Percentiles rank a stretch among this genome's conserved stretches.
phyloP scores from a whole-genome alignment of 2,113 vertebrate species.

The Xenus cinereus region DNA sequence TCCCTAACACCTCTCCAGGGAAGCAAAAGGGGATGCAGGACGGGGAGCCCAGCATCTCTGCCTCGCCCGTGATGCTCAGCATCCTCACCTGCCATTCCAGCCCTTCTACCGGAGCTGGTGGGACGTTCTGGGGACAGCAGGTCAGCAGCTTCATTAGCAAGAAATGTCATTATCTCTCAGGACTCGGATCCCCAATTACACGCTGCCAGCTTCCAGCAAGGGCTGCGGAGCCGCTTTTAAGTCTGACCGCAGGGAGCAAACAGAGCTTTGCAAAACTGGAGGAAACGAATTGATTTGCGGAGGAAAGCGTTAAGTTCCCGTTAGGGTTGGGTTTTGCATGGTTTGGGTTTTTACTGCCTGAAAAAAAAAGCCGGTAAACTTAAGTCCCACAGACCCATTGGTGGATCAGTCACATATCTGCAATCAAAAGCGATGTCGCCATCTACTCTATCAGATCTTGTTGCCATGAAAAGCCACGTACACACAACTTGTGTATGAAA shows the following conservation, averaged over 20 bases:
- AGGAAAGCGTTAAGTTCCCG: not conserved
- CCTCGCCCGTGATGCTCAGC: not conserved
- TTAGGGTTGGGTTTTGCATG: not conserved
- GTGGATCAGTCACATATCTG: not conserved
- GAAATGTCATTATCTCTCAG: not conserved
- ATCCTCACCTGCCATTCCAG: not conserved
- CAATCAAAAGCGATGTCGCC: not conserved
- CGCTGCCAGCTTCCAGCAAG: not conserved
- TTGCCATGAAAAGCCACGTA: accelerated
- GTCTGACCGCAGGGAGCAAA: not conserved
- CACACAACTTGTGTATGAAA: accelerated
- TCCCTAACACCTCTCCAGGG: accelerated
- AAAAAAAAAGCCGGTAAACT: not conserved
- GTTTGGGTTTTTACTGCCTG: not conserved
- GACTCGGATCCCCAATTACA: not conserved
- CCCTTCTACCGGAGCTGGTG: not conserved
- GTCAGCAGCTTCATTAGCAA: not conserved
- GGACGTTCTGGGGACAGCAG: not conserved
- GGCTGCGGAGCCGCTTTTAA: not conserved
- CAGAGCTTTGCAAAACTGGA: not conserved
- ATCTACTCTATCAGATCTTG: not conserved
- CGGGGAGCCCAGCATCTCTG: not conserved
- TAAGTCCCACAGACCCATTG: not conserved
- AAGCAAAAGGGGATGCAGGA: not conserved
- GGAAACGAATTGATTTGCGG: not conserved